phyloP scores from a whole-genome alignment of 1,140 invertebrate species.

The Ips typographus region DNA sequence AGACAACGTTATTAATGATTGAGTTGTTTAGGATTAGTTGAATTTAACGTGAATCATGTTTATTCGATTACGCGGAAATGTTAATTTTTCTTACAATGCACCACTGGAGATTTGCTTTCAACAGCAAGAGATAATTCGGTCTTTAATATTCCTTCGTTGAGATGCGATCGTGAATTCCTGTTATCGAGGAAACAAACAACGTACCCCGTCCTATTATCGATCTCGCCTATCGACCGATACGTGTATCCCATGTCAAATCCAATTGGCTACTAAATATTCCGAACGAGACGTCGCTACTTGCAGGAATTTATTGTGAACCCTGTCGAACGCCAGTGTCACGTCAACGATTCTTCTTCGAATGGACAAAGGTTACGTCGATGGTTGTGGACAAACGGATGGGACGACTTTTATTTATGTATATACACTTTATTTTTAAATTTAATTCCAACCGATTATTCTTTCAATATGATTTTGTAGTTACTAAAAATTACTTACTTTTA shows the following conservation, averaged over 20 bases:
- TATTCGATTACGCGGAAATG: no score
- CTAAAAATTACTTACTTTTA: no score
- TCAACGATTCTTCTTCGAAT: slow-evolving; percentile 20
- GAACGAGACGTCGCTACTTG: slow-evolving; percentile 8
- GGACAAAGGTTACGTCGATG: slow-evolving; percentile 5
- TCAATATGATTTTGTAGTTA: no score
- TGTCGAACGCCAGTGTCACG: slow-evolving; percentile 21
- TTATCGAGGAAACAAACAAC: neutral
- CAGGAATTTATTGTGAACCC: slow-evolving; percentile 31
- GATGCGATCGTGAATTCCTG: neutral
- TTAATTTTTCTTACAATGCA: no score
- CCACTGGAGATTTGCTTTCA: no score
- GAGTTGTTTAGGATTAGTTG: no score
- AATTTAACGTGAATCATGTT: no score
- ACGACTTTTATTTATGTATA: no score
- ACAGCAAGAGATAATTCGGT: neutral
- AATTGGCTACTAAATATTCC: slow-evolving; percentile 34
- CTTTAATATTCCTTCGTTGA: neutral
- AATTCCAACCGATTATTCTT: no score
- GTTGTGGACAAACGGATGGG: no score
- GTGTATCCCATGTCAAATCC: slow-evolving; percentile 27
- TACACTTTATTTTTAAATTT: no score
- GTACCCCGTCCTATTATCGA: slow-evolving; percentile 5
- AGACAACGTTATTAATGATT: no score
- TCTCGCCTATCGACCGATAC: slow-evolving; percentile 31